These are phyloP conservation scores for Uropetala carovei DNA, from an alignment of 2,888 invertebrate genomes.

Conservation along the genomic window DNA sequence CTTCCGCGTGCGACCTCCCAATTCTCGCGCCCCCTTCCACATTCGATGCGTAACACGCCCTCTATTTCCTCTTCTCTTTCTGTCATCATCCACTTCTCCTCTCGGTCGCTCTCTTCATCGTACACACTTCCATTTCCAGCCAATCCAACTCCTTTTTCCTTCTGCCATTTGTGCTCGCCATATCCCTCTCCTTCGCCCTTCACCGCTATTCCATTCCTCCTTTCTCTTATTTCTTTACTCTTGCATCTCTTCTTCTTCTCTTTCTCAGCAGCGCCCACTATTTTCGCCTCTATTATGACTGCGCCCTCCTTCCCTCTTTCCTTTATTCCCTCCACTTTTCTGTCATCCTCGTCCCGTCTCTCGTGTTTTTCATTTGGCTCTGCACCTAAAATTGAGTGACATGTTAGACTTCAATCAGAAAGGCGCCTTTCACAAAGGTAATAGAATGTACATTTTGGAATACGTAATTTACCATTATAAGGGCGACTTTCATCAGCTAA, in stretches of 20 bases:
- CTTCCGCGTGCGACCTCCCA: background rate
- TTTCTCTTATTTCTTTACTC: background rate
- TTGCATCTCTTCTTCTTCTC: background rate
- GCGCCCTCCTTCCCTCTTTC: background rate
- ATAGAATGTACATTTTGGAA: background rate
- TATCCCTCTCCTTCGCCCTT: background rate
- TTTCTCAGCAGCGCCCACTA: background rate
- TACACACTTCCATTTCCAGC: background rate
- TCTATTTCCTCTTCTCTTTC: background rate
- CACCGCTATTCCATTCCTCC: background rate
- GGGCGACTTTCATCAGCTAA: background rate
- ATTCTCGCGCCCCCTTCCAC: background rate
- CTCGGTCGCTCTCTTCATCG: background rate
- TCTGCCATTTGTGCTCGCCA: background rate
- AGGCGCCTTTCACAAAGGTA: background rate
- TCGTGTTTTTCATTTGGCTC: background rate
- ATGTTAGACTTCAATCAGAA: background rate
- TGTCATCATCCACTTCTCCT: background rate
- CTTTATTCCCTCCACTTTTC: background rate
- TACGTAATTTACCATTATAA: background rate
- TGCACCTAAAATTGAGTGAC: background rate
- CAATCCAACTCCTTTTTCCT: no score
- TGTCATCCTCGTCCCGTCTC: background rate
- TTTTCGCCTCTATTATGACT: background rate
- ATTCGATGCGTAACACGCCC: background rate